Base-by-base conservation (phyloP, 2,113 vertebrate species). In the Setophaga kirtlandii region DNA sequence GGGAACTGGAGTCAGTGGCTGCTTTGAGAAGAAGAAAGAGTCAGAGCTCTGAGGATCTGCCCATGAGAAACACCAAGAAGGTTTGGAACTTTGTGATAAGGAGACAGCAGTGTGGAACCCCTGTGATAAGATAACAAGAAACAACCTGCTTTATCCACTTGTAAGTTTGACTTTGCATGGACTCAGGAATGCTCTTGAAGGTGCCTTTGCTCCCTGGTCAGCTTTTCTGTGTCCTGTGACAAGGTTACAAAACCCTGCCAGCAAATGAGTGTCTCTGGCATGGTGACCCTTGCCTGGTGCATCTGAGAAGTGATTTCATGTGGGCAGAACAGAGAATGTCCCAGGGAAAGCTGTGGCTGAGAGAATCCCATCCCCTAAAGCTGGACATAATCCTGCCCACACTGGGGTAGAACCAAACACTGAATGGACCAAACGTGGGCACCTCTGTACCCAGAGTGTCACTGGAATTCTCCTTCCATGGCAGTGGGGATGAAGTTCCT, bases 251-350 rank as follows among this genome's bases (percentile, higher is more conserved):
- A 79, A 13, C 27, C 60, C 56, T 70, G 47, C 67, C 24, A 37
- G 58, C n/a, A 37, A 9, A 6, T 0, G 0, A 4, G 1, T 69
- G 46, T 60, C 7, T 21, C 10, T 65, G 90, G 4, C 28, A 65
- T 30, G 59, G 10, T n/a, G 12, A 37, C n/a, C 35, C 42, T 67
- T 58, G 31, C 63, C 37, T 69, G 12, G 16, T 20, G 2, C 4
- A 2, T 50, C n/a, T 56, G 39, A 19, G 27, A 9, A 37, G 31
- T 20, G 44, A 6, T 46, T 76, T 76, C 31, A 47, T 24, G 9
- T 49, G 46, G 71, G 24, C n/a, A 58, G 37, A 37, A 3, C n/a
- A n/a, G 41, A 28, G 44, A 60, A 22, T 21, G 7, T 56, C 27
- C 13, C n/a, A 18, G 23, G 46, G 12, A 35, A 14, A 21, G n/a